These are phyloP conservation scores for Eupithecia vulgata DNA, from an alignment of 2,888 invertebrate genomes.

Conservation along the genomic window DNA sequence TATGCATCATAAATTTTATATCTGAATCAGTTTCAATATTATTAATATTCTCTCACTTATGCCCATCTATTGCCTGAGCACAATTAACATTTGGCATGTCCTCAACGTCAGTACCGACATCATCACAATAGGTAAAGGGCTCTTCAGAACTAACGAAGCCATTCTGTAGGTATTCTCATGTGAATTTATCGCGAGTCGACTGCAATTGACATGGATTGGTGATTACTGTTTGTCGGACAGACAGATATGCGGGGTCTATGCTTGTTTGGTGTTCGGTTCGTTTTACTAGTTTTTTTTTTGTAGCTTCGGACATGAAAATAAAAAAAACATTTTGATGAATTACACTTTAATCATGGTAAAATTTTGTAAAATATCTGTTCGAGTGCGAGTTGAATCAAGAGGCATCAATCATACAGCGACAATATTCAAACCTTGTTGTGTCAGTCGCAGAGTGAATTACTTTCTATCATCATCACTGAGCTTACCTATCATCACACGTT, in stretches of 20 bases:
- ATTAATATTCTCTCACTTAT: constrained; percentile 4
- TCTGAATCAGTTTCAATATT: not conserved
- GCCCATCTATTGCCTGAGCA: constrained; percentile 7
- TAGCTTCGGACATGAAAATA: not conserved
- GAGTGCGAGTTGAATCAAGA: not conserved
- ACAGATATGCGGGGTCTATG: constrained; percentile 25
- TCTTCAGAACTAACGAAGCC: constrained; percentile 80
- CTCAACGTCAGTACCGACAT: constrained; percentile 63
- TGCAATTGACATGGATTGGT: constrained; percentile 42
- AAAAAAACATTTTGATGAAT: not conserved
- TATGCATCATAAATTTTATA: not conserved
- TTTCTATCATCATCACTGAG: not conserved
- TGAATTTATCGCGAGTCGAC: constrained; percentile 62
- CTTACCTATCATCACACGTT: not conserved
- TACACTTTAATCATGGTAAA: not conserved
- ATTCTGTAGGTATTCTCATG: constrained; percentile 80
- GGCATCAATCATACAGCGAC: not conserved
- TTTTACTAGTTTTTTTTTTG: not conserved
- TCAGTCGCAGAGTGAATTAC: not conserved
- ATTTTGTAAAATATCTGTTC: not conserved
- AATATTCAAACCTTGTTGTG: not conserved
- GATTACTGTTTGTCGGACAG: constrained; percentile 31
- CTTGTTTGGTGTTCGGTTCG: not conserved
- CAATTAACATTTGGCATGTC: constrained; percentile 51
- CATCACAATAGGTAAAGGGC: constrained; percentile 72